Base-by-base conservation (phyloP, 2,888 invertebrate species). In the Vanessa cardui region DNA sequence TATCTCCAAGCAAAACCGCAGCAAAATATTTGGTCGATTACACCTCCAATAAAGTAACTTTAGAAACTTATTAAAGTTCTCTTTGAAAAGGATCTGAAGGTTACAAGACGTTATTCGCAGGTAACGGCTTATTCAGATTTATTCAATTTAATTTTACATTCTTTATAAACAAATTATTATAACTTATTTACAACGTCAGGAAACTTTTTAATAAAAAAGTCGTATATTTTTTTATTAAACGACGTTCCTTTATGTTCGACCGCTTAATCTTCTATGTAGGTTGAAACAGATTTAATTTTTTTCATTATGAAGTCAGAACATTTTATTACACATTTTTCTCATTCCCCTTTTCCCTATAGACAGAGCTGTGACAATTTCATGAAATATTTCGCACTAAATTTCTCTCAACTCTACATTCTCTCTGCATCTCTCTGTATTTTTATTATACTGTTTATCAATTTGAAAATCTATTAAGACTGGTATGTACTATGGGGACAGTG, bases 201-300 rank as follows among this genome's bases (percentile, higher is more conserved):
- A 63, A 58, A 59, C n/a, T 46, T 69, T 66, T 69, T 66, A 63
- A 66, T 65, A 66, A 60, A 62, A 65, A 52, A 44, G 59, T 46
- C 9, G 60, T 54, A 62, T 59, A 59, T 49, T 60, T 62, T 26
- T 69, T 69, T 58, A 66, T 69, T 63, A 59, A 54, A 58, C 50
- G 58, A 61, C 62, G 58, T 65, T 45, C 54, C 54, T 63, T 65
- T 62, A 54, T 59, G 52, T 49, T 54, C 18, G 33, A 52, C 45
- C 58, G 47, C 58, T 62, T 65, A 65, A 65, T 62, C 52, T 59
- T 62, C 54, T 63, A 6, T 59, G 58, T 69, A 54, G 20, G 54
- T 59, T 49, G 54, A 54, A 69, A 63, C 39, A 59, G 62, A 63
- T 59, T 62, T 54, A 16, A 56, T 33, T 56, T 56, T 62, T 31